Base-by-base conservation (phyloP, 2,113 vertebrate genomes). In the Labeo catla region DNA sequence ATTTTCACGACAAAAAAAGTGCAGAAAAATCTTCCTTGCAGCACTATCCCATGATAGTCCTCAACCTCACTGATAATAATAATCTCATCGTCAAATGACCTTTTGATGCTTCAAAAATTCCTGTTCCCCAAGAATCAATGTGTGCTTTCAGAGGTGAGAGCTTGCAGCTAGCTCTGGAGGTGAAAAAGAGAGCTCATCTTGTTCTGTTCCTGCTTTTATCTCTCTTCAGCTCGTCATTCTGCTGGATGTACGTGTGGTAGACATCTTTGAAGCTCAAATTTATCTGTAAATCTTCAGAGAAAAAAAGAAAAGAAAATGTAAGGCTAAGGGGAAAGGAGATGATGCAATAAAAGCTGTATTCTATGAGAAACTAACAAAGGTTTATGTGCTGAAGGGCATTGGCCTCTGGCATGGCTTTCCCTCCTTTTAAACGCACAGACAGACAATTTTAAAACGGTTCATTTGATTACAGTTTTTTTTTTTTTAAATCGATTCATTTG, bases 361-460 rank as follows among this genome's bases (percentile, higher is more conserved):
- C 76, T 45, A 8, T 54, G 54, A 68, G 12, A 34, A 80, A 43
- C 21, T 13, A 49, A 4, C 66, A 70, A 45, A 28, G 49, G 65
- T 84, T 61, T 36, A 68, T 80, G 50, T 12, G 36, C 73, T 83
- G 73, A 28, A 87, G 79, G 87, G 66, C 54, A 76, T 81, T 76
- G 85, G 79, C 85, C 81, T 81, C 57, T 86, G 49, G 13, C 43
- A 83, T 74, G 76, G 28, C 12, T 74, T 72, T 12, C 50, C 28
- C 3, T 70, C 28, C 49, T 49, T 50, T n/a, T 57, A 65, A 15
- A 16, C 76, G 45, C 54, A 12, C 73, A 76, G 73, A 68, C 12
- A 34, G 9, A 19, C 36, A 4, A 2, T 72, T 72, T 72, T 43
- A 39, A 49, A 21, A 50, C n/a, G 1, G 15, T 36, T 57, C n/a